These are phyloP conservation scores for Theocolax elegans DNA, from an alignment of 1,140 invertebrate species.

Conservation along the genomic window DNA sequence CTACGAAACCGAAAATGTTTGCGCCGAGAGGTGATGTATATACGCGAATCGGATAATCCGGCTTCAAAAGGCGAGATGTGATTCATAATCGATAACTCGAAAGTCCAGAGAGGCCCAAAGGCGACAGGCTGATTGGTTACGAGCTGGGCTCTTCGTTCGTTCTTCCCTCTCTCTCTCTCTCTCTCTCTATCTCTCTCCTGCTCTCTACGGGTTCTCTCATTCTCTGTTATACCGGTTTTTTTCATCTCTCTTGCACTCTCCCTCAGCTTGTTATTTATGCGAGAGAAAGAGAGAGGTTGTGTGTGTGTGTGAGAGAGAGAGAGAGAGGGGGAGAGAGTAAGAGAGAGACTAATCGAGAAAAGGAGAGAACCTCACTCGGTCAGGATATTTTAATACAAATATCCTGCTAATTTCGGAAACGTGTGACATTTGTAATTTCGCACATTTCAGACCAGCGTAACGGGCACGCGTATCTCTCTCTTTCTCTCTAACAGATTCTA, in stretches of 20 bases:
- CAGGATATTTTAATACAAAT: slow-evolving; percentile 28
- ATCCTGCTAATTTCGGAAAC: slow-evolving; percentile 26
- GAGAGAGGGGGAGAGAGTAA: too few relatives aligned
- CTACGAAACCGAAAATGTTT: neutral
- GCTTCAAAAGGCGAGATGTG: slow-evolving; percentile 28
- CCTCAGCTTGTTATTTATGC: slow-evolving; percentile 17
- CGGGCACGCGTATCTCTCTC: neutral
- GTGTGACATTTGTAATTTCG: slow-evolving; percentile 25
- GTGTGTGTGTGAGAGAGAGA: too few relatives aligned
- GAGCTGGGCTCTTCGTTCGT: neutral
- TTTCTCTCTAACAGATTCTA: neutral
- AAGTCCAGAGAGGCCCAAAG: slow-evolving; percentile 19
- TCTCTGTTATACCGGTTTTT: slow-evolving; percentile 21
- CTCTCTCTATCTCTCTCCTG: neutral
- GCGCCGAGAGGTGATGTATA: slow-evolving; percentile 5
- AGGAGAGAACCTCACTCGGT: neutral
- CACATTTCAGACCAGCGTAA: neutral
- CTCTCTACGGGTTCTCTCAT: too few relatives aligned
- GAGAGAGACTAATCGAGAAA: too few relatives aligned
- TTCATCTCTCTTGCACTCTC: slow-evolving; percentile 6
- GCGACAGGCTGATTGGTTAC: slow-evolving; percentile 34
- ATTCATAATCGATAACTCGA: slow-evolving; percentile 36
- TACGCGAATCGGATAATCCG: slow-evolving; percentile 17
- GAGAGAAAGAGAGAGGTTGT: too few relatives aligned
- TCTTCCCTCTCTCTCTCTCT: neutral